Base-by-base conservation (phyloP, 2,888 invertebrate species). In the Griposia aprilina region DNA sequence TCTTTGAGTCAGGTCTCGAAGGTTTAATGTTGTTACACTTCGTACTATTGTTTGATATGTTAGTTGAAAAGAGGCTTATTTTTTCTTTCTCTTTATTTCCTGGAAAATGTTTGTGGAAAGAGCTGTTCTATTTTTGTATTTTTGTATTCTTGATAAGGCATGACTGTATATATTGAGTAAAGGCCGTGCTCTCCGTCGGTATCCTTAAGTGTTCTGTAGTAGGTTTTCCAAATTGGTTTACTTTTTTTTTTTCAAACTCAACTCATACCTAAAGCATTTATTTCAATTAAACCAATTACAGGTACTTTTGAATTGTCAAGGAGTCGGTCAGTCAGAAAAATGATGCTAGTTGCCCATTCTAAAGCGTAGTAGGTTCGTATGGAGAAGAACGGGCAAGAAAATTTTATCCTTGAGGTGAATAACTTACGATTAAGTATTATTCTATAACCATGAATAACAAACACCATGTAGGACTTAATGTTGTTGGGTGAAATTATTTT, bases 1-100 rank as follows among this genome's bases (percentile, higher is more conserved):
- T 17, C 86, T 85, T 75, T 74, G 86, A 81, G 66, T 50, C 69
- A 15, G 55, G 20, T n/a, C 60, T 10, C 52, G 36, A 41, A 66
- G 62, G 41, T 71, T 67, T 59, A 82, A 85, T 50, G 36, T 55
- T 63, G 63, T 85, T 81, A 81, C 30, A 63, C 30, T 45, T 50
- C 45, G 23, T 68, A 67, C 79, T 72, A 59, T 84, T 80, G 82
- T 82, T 81, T 48, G 75, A 59, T 57, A 57, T 67, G 26, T 70
- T 66, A n/a, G 30, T 57, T 20, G 55, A n/a, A 76, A 80, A 26
- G 52, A 57, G 57, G 67, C 55, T 84, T 50, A 57, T 70, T 55
- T 30, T 36, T 70, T 48, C 8, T 48, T 59, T 26, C 30, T 10
- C 5, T 50, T 20, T 65, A 65, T 67, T 80, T 57, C 70, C 60